Percentiles rank a stretch among this genome's conserved stretches.
phyloP scores from a whole-genome alignment of 1,140 invertebrate genomes.

The Drosophila azteca region DNA sequence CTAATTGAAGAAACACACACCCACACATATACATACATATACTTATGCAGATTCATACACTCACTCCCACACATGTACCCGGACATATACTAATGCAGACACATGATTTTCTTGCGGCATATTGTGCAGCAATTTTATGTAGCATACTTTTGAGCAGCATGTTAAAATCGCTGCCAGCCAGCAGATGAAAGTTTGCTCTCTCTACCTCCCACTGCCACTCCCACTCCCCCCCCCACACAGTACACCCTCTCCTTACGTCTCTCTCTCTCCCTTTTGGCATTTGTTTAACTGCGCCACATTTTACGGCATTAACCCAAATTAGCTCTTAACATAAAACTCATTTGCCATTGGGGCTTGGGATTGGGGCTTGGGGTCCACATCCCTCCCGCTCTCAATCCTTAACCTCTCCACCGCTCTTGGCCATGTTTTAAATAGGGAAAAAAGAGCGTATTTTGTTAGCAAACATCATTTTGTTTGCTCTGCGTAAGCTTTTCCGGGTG shows the following conservation, averaged over 20 bases:
- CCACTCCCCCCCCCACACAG: neutral
- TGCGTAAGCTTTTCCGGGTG: constrained; percentile 24
- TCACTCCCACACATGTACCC: neutral
- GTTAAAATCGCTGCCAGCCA: constrained; percentile 55
- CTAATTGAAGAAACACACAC: constrained; percentile 39
- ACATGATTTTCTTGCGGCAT: constrained; percentile 38
- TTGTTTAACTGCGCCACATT: constrained; percentile 77
- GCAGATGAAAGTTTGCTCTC: constrained; percentile 44
- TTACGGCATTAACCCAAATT: constrained; percentile 80
- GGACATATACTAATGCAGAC: neutral
- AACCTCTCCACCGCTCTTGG: constrained; percentile 5
- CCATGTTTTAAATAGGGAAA: constrained; percentile 43
- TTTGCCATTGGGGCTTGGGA: constrained; percentile 54
- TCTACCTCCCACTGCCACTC: neutral
- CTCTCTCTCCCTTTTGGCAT: constrained; percentile 29
- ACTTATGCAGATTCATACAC: constrained; percentile 31
- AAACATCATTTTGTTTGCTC: constrained; percentile 49
- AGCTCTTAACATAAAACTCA: constrained; percentile 79
- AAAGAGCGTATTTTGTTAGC: constrained; percentile 30
- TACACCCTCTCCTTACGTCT: neutral
- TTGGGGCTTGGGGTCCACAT: constrained; percentile 15
- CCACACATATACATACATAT: constrained; percentile 15
- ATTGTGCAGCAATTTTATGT: constrained; percentile 76
- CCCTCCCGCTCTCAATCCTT: neutral
- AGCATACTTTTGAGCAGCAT: constrained; percentile 63